Evolutionary conservation across 2,888 invertebrate genomes (phyloP).

Genomic region (Teinopalpus imperialis): DNA sequence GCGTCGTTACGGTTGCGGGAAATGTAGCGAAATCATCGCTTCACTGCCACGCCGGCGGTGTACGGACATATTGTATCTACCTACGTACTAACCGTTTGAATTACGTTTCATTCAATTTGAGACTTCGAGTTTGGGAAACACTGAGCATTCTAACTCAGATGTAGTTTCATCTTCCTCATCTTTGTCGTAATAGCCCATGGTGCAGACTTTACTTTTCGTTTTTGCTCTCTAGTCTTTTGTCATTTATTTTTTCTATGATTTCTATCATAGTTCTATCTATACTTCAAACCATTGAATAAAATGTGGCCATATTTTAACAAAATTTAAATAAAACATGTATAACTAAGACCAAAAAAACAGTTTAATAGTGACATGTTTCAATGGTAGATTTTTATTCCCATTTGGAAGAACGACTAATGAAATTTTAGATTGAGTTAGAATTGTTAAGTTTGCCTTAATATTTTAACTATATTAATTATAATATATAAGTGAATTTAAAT

Average conservation of each 20-base stretch:
- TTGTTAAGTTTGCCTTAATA: too few species aligned
- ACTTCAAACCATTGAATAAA: too few species aligned
- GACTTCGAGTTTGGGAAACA: constrained; percentile 17
- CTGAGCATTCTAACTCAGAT: constrained; percentile 10
- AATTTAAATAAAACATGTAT: too few species aligned
- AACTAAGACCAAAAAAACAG: too few species aligned
- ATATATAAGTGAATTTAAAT: too few species aligned
- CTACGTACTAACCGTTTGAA: constrained; percentile 40
- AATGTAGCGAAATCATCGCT: constrained; percentile 83
- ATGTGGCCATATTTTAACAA: too few species aligned
- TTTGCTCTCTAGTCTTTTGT: background rate
- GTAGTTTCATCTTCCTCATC: constrained; percentile 15
- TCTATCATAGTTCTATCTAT: too few species aligned
- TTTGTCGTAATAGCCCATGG: constrained; percentile 9
- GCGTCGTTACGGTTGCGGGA: constrained; percentile 84
- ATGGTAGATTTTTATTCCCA: too few species aligned
- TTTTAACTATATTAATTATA: too few species aligned
- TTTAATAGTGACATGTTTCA: too few species aligned
- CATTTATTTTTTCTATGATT: constrained; percentile 6
- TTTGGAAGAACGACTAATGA: too few species aligned
- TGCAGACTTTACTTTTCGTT: background rate
- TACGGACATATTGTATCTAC: constrained; percentile 74
- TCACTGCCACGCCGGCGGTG: constrained; percentile 60
- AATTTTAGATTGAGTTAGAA: too few species aligned
- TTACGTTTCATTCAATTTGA: constrained; percentile 63